Evolutionary conservation across 53 echinoderm and acorn worm species (phyloP), one percentile per base, ranked within the genome.

Genomic region (Apostichopus leukothele): DNA sequence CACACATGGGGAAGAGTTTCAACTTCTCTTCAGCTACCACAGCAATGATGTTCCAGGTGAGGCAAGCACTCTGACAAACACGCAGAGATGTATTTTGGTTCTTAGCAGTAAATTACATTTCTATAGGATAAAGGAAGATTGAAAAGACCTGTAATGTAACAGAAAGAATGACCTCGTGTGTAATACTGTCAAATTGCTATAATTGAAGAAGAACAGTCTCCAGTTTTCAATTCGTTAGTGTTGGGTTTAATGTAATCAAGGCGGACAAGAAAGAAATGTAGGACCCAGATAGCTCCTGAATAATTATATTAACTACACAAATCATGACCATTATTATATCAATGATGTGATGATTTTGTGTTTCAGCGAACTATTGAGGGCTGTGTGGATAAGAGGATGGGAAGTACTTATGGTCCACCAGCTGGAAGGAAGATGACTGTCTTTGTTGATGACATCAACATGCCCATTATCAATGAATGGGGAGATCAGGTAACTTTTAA

Each of bases 391-490:
- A 97, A 97, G 86, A 91, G 98, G 3, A 97, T 97, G 98, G 98
- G 98, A 52, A 97, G 98, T 80, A 97, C 98, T 3, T 97, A 95
- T 92, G 98, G 98, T 10, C 98, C 98, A 11, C 98, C 98, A 52
- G 98, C 98, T 51, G 98, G 98, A 55, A 92, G 95, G 23, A 97
- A 91, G 92, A 97, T 97, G 98, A 91, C 95, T 23, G 95, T 94
- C 53, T 97, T 97, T 89, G 92, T 97, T 26, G 98, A 97, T 90
- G 98, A 97, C 68, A 86, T 97, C 94, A 97, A 97, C 88, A 97
- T 97, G 98, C 98, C 98, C 0, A 93, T 97, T 89, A 97, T 97
- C 90, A 97, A 97, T 92, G 98, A 97, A 90, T 97, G 98, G 98
- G 98, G 98, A 61, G 98, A 97, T 75, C 98, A 97, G 94, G 96